Percentiles rank a stretch among this genome's conserved stretches.
Conservation (phyloP, 2,888 invertebrate species). For the Ophioninae sp. region DNA sequence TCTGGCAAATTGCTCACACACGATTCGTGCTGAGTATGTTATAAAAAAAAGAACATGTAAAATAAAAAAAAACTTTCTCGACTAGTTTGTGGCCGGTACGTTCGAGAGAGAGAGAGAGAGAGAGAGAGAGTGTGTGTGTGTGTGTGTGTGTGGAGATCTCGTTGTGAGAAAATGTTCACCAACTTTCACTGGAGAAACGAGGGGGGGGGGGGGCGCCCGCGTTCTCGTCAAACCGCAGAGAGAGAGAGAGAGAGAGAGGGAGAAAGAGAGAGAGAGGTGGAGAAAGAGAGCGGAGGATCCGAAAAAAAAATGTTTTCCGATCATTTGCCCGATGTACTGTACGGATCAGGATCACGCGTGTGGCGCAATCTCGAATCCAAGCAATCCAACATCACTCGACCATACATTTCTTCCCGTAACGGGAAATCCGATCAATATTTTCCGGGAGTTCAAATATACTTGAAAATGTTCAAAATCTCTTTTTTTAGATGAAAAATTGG, state of each 20-base stretch:
- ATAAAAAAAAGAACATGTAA: not conserved
- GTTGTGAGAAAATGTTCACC: conserved; percentile 16
- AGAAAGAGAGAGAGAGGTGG: not conserved
- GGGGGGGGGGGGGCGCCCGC: not conserved
- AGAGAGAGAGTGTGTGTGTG: not conserved
- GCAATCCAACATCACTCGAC: conserved; percentile 24
- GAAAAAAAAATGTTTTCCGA: conserved; percentile 40
- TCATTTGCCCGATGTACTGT: not conserved
- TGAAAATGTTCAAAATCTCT: conserved; percentile 4
- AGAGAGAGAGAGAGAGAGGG: not conserved
- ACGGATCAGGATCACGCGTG: conserved; percentile 6
- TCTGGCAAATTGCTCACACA: conserved; percentile 38
- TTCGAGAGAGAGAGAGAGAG: no score
- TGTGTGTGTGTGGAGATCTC: not conserved
- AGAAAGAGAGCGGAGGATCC: not conserved
- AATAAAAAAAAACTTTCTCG: conserved; percentile 26
- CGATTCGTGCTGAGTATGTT: conserved; percentile 19
- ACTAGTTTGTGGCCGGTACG: conserved; percentile 29
- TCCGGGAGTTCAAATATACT: conserved; percentile 63
- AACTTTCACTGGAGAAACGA: conserved; percentile 33
- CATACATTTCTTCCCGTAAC: conserved; percentile 23
- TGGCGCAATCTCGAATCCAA: conserved; percentile 4
- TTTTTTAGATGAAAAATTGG: no score
- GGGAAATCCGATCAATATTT: conserved; percentile 44
- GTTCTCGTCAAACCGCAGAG: not conserved